A percentile compares a stretch with the other conserved stretches of the same genome.
Evolutionary conservation across 2,888 invertebrate genomes (phyloP).

Genomic region (Aricia artaxerxes): DNA sequence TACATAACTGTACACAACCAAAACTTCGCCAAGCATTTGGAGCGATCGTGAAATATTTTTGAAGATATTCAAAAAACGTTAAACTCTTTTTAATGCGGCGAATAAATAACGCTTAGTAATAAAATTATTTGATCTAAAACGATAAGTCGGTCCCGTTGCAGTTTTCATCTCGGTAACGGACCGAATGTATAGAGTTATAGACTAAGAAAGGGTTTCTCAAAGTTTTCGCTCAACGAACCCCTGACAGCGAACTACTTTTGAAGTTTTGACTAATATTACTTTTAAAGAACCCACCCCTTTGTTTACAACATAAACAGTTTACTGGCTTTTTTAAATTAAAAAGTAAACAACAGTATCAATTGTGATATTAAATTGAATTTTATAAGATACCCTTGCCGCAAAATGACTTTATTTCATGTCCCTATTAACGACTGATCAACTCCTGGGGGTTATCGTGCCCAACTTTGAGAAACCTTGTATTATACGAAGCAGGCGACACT

Average conservation of each 20-base stretch:
- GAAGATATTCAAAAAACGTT: conserved; percentile 9
- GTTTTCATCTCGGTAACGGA: conserved; percentile 44
- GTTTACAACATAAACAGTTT: no score
- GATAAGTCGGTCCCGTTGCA: conserved; percentile 14
- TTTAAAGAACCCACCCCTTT: no score
- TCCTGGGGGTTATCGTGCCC: neutral
- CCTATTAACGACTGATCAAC: neutral
- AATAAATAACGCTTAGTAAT: conserved; percentile 14
- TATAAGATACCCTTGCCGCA: no score
- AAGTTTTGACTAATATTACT: no score
- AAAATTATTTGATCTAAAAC: conserved; percentile 13
- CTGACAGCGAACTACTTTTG: neutral
- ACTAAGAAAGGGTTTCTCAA: neutral
- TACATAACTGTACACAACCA: neutral
- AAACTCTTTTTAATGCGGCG: conserved; percentile 8
- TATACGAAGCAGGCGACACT: conserved; percentile 40
- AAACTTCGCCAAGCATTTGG: conserved; percentile 21
- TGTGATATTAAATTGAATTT: no score
- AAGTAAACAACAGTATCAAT: no score
- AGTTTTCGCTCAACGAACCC: neutral
- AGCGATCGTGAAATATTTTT: conserved; percentile 17
- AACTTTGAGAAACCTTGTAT: neutral
- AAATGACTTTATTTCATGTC: no score
- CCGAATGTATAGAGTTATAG: conserved; percentile 38
- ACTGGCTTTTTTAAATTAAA: no score